Percentiles rank a stretch among this genome's conserved stretches.
These are phyloP conservation scores for Otus sunia DNA, from an alignment of 2,113 vertebrate species.

Conservation along the genomic window DNA sequence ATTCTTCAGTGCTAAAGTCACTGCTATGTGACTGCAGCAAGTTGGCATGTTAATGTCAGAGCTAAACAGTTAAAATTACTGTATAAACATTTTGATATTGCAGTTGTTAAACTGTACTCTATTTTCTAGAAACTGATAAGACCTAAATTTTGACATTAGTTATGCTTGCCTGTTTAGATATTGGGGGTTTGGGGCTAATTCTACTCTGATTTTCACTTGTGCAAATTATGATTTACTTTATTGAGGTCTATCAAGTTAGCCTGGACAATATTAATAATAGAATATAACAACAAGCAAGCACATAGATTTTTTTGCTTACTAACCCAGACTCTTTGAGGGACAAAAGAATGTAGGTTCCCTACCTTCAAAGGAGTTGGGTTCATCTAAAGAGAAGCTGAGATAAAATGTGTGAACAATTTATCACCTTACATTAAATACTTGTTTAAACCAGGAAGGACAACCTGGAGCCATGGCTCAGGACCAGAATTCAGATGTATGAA, in stretches of 20 bases:
- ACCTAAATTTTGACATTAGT: background rate
- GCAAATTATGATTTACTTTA: background rate
- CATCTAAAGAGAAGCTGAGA: background rate
- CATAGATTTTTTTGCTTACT: background rate
- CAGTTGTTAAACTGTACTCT: background rate
- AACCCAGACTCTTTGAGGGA: background rate
- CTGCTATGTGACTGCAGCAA: background rate
- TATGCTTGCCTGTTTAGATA: background rate
- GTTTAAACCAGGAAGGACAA: background rate
- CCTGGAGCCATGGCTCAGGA: background rate
- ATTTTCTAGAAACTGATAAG: background rate
- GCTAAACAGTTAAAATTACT: background rate
- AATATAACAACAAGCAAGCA: background rate
- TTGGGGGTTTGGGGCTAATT: background rate
- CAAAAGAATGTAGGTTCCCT: background rate
- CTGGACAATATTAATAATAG: background rate
- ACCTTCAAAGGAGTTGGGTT: background rate
- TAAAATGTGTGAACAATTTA: background rate
- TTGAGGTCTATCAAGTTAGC: background rate
- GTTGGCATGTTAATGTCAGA: background rate
- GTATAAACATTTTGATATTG: background rate
- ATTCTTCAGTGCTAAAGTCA: background rate
- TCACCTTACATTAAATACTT: background rate
- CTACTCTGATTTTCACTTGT: background rate
- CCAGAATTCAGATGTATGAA: background rate